Conservation (phyloP, 2,888 invertebrate species). For the Agrotis puta region DNA sequence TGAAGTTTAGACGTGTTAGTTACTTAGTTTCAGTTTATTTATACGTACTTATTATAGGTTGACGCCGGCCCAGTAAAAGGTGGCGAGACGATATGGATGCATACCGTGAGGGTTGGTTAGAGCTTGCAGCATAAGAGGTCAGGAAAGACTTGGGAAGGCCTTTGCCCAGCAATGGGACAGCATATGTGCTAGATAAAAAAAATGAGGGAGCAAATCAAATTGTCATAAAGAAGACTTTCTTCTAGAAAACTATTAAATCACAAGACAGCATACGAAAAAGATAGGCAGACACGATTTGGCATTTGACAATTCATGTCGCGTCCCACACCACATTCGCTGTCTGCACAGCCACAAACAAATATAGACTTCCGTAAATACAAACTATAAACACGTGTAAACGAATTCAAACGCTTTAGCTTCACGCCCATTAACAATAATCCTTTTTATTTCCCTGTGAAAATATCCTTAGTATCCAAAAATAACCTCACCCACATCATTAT, state of each 20-base stretch:
- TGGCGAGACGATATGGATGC: too few relatives aligned
- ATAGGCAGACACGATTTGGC: neutral
- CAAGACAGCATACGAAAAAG: too few relatives aligned
- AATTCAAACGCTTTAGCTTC: slow-evolving; percentile 74
- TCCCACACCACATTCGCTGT: slow-evolving; percentile 43
- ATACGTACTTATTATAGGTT: too few relatives aligned
- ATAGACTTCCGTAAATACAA: slow-evolving; percentile 75
- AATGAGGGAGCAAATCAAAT: neutral
- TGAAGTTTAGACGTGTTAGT: too few relatives aligned
- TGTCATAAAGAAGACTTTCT: neutral
- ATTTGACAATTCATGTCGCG: slow-evolving; percentile 18
- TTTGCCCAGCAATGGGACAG: too few relatives aligned
- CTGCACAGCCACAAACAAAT: slow-evolving; percentile 66
- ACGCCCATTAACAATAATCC: slow-evolving; percentile 85
- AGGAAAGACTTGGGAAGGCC: too few relatives aligned
- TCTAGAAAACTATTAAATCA: neutral
- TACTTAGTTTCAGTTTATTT: too few relatives aligned
- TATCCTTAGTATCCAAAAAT: slow-evolving; percentile 48
- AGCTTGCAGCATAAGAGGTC: too few relatives aligned
- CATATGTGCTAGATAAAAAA: too few relatives aligned
- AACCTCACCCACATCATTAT: slow-evolving; percentile 53
- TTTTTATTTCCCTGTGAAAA: slow-evolving; percentile 77
- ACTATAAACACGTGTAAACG: slow-evolving; percentile 82
- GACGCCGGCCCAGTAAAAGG: too few relatives aligned
- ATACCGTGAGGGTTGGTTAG: too few relatives aligned